Percentiles rank a stretch among this genome's conserved stretches.
Evolutionary conservation across 1,140 invertebrate genomes (phyloP).

Genomic region (Neodiprion lecontei): DNA sequence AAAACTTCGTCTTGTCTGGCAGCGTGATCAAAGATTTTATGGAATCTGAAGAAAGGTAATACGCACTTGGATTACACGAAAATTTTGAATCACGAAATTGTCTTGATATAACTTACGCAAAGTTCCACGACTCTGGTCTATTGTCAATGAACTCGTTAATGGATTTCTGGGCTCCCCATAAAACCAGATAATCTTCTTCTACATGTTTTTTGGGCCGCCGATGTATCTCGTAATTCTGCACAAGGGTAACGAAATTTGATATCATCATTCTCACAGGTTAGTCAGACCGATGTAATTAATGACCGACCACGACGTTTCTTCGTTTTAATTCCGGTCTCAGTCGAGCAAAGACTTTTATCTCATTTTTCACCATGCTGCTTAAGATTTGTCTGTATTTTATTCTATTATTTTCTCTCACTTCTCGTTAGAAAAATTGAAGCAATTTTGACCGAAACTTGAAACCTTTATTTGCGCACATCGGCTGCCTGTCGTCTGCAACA

Average conservation of each 20-base stretch:
- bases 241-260: conserved; percentile 8
- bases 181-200: conserved; percentile 41
- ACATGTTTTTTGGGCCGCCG: conserved; percentile 37
- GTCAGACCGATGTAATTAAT: not conserved
- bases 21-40: conserved; percentile 55
- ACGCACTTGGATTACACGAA: no score
- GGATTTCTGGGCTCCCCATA: conserved; percentile 30
- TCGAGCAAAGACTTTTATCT: conserved; percentile 55
- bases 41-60: conserved; percentile 48
- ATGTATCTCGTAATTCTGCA: conserved; percentile 46
- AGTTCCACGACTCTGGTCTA: conserved; percentile 42
- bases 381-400: conserved; percentile 12
- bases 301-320: conserved; percentile 29
- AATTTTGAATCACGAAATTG: no score
- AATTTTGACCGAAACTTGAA: not conserved
- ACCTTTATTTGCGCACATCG: not conserved
- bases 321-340: conserved; percentile 47
- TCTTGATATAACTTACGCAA: conserved; percentile 34
- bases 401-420: no score
- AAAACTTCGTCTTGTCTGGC: conserved; percentile 55
- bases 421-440: no score
- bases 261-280: not conserved
- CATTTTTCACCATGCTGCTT: conserved; percentile 51
- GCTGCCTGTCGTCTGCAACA: no score
- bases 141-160: conserved; percentile 39